Conservation (phyloP, 1,140 invertebrate species). For the Radopholus similis region DNA sequence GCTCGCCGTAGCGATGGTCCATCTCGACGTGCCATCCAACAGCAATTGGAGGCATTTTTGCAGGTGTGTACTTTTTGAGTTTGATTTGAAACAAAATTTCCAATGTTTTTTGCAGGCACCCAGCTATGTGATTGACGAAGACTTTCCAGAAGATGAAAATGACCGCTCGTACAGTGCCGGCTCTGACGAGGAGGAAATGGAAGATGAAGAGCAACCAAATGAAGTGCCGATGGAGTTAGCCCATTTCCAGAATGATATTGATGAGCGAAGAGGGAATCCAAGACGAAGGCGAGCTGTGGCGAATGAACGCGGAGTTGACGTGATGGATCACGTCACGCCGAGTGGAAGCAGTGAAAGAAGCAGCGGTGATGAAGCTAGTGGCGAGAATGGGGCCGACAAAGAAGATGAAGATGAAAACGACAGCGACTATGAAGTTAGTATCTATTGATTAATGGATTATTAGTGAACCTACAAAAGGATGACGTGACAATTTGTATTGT, state of each 20-base stretch:
- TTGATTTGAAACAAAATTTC: too few species aligned
- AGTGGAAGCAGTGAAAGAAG: not conserved
- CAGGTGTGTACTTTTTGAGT: too few species aligned
- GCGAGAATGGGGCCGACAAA: not conserved
- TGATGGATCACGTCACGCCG: not conserved
- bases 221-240: not conserved
- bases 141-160: not conserved
- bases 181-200: not conserved
- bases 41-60: too few species aligned
- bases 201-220: too few species aligned
- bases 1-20: not conserved
- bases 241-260: not conserved
- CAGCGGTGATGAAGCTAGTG: not conserved
- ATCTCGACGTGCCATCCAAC: too few species aligned
- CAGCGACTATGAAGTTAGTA: not conserved
- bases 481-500: not conserved
- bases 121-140: not conserved
- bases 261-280: not conserved
- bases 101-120: too few species aligned
- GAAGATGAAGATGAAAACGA: constrained; percentile 7
- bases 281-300: not conserved
- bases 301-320: not conserved
- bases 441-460: not conserved
- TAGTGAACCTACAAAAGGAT: not conserved
- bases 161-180: not conserved